Evolutionary conservation across 2,113 vertebrate species (phyloP).

Genomic region (Cephalopholis sonnerati): DNA sequence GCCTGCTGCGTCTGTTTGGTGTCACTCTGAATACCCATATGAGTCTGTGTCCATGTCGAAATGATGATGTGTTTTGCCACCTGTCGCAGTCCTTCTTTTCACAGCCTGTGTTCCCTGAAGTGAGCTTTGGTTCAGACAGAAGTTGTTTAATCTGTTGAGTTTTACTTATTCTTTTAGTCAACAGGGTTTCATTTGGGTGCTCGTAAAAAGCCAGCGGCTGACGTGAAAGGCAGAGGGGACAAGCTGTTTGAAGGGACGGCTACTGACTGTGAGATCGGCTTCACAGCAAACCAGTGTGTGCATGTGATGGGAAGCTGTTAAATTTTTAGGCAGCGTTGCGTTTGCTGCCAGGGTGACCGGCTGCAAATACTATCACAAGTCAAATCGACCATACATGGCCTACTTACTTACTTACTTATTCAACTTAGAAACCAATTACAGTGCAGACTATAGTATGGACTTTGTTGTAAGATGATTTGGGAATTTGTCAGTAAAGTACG

Average conservation of each 20-base stretch:
- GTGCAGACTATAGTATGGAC: neutral
- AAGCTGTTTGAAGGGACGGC: neutral
- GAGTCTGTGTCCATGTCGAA: neutral
- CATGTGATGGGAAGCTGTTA: neutral
- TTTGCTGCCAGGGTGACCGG: constrained; percentile 4
- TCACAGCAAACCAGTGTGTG: neutral
- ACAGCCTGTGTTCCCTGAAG: neutral
- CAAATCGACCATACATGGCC: neutral
- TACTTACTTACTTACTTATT: too few relatives aligned
- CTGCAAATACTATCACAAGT: neutral
- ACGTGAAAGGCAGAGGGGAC: constrained; percentile 10
- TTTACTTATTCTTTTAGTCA: neutral
- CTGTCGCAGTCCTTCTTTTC: neutral
- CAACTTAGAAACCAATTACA: neutral
- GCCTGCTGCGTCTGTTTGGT: constrained; percentile 19
- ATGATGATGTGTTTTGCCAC: neutral
- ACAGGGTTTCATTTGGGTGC: neutral
- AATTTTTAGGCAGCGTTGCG: neutral
- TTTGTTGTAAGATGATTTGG: neutral
- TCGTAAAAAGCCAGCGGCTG: neutral
- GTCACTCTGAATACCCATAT: constrained; percentile 1
- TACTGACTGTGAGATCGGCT: neutral
- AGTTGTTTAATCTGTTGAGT: neutral
- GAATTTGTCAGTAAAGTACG: neutral
- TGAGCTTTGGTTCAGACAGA: neutral